phyloP scores from a whole-genome alignment of 1,140 invertebrate genomes.

The Teleopsis dalmanni region DNA sequence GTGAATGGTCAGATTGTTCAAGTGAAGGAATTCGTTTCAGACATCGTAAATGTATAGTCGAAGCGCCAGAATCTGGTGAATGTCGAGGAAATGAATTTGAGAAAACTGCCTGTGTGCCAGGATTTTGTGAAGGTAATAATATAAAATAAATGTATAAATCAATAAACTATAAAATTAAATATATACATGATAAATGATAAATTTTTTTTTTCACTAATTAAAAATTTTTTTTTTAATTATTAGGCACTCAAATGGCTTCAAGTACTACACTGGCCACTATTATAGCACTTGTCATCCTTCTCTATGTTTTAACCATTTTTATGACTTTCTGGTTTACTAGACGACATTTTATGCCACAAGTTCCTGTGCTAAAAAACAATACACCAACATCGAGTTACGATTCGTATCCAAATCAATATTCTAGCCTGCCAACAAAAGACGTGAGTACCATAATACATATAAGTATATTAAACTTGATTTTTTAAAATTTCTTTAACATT shows the following conservation, averaged over 20 bases:
- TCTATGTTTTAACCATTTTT: constrained; percentile 29
- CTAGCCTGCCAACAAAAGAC: constrained; percentile 69
- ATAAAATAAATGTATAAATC: background rate
- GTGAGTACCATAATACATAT: constrained; percentile 39
- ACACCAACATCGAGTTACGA: constrained; percentile 61
- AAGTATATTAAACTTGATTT: background rate
- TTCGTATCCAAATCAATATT: constrained; percentile 73
- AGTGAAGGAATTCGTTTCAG: constrained; percentile 56
- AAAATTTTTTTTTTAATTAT: background rate
- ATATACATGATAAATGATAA: background rate
- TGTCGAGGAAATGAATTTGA: constrained; percentile 61
- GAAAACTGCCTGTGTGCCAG: constrained; percentile 55
- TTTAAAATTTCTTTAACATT: constrained; percentile 5
- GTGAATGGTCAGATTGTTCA: constrained; percentile 62
- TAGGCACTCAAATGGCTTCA: constrained; percentile 26
- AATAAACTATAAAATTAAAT: background rate
- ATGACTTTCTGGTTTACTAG: constrained; percentile 23
- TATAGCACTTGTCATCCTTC: constrained; percentile 15
- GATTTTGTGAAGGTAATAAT: constrained; percentile 27
- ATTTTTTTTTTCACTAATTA: background rate
- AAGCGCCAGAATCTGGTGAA: constrained; percentile 47
- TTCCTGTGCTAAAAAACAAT: constrained; percentile 32
- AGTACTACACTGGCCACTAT: constrained; percentile 20
- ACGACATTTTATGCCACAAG: constrained; percentile 16
- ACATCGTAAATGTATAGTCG: constrained; percentile 52